These are phyloP conservation scores for Vollenhovia emeryi DNA, from an alignment of 1,140 invertebrate genomes.

Conservation along the genomic window DNA sequence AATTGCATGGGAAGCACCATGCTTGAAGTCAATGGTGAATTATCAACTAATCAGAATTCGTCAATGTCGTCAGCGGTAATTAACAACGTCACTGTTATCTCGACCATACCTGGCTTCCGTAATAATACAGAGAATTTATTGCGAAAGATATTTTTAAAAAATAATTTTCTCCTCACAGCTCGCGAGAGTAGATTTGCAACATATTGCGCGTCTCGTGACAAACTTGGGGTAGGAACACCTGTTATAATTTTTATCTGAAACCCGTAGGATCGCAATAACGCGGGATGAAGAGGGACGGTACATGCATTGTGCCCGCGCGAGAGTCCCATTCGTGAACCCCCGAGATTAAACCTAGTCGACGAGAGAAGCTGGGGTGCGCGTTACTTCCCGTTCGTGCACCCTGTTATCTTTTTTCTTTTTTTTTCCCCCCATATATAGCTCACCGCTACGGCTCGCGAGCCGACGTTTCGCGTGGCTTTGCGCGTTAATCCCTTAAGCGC, in stretches of 20 bases:
- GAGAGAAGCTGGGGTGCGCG: constrained; percentile 36
- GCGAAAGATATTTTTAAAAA: too few species aligned
- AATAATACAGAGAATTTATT: too few species aligned
- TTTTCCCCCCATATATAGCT: constrained; percentile 35
- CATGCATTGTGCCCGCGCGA: background rate
- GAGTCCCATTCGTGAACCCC: constrained; percentile 46
- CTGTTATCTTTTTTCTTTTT: constrained; percentile 19
- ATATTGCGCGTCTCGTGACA: background rate
- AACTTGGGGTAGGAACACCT: constrained; percentile 23
- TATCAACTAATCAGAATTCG: too few species aligned
- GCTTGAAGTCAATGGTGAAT: too few species aligned
- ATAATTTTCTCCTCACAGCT: too few species aligned
- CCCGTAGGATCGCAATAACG: constrained; percentile 1
- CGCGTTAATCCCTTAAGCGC: constrained; percentile 71
- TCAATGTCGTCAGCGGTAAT: too few species aligned
- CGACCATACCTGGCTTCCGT: too few species aligned
- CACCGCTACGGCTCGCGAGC: constrained; percentile 25
- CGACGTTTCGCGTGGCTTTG: constrained; percentile 62
- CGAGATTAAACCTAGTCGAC: constrained; percentile 63
- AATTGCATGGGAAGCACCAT: too few species aligned
- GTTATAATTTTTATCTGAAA: constrained; percentile 47
- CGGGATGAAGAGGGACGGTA: constrained; percentile 18
- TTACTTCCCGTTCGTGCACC: constrained; percentile 25
- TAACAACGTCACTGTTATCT: too few species aligned
- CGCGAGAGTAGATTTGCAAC: background rate